These are phyloP conservation scores for Pangasianodon hypophthalmus DNA, from an alignment of 2,113 vertebrate species.

Conservation along the genomic window DNA sequence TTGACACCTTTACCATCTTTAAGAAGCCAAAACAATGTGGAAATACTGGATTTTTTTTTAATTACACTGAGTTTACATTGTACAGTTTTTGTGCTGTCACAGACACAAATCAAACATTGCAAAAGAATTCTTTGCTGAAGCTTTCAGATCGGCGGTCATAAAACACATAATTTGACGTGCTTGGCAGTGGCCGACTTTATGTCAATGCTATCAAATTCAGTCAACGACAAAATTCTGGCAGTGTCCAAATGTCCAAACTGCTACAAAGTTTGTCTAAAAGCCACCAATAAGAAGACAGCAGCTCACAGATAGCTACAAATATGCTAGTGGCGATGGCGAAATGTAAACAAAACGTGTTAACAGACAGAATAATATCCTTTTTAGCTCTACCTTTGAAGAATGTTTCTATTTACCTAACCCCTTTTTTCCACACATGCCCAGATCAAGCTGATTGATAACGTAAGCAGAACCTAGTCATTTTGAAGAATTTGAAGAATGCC, in stretches of 20 bases:
- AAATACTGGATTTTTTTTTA: background rate
- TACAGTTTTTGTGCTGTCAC: background rate
- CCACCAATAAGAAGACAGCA: background rate
- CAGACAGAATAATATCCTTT: background rate
- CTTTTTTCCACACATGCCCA: background rate
- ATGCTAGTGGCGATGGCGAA: background rate
- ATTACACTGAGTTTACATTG: background rate
- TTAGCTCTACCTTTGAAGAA: background rate
- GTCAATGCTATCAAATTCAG: background rate
- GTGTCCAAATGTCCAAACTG: background rate
- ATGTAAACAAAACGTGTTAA: background rate
- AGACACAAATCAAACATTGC: background rate
- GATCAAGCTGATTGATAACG: background rate
- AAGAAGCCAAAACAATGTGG: background rate
- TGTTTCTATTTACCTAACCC: background rate
- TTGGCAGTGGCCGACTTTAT: background rate
- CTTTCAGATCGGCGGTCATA: background rate
- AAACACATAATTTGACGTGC: background rate
- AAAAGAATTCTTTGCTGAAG: background rate
- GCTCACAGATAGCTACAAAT: background rate
- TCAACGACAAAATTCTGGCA: background rate
- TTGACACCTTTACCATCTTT: background rate
- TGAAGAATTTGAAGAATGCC: background rate
- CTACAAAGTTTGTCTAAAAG: background rate
- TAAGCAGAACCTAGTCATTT: background rate